These are phyloP conservation scores for Tautogolabrus adspersus DNA, from an alignment of 2,113 vertebrate species.

Conservation along the genomic window DNA sequence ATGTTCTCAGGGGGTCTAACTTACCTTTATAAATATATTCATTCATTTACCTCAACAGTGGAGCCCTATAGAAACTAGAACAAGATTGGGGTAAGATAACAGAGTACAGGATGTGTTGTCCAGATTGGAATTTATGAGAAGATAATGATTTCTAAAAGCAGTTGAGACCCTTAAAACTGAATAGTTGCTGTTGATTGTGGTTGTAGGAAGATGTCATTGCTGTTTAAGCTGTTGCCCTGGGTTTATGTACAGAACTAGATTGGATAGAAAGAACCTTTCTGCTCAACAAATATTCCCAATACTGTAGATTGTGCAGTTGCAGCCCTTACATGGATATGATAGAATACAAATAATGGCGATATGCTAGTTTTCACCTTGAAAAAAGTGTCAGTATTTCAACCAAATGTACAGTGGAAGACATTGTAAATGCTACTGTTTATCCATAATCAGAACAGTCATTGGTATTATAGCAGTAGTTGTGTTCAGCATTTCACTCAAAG, in stretches of 20 bases:
- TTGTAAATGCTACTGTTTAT: neutral
- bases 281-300: constrained; percentile 7
- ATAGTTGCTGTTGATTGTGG: constrained; percentile 29
- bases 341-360: neutral
- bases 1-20: constrained; percentile 79
- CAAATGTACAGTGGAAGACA: neutral
- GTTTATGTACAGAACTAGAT: constrained; percentile 49
- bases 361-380: neutral
- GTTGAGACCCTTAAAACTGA: constrained; percentile 27
- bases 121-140: constrained; percentile 51
- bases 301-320: neutral
- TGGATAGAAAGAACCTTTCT: constrained; percentile 57
- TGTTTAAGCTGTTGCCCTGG: constrained; percentile 48
- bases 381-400: neutral
- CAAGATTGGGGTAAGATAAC: constrained; percentile 36
- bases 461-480: neutral
- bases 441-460: neutral
- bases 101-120: constrained; percentile 30
- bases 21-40: constrained; percentile 55
- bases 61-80: constrained; percentile 54
- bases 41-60: constrained; percentile 64
- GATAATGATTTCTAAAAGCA: constrained; percentile 50
- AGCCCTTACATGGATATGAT: neutral
- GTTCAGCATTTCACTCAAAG: neutral
- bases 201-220: constrained; percentile 26